Evolutionary conservation across 2,888 invertebrate genomes (phyloP).

Genomic region (Myopa tessellatipennis): DNA sequence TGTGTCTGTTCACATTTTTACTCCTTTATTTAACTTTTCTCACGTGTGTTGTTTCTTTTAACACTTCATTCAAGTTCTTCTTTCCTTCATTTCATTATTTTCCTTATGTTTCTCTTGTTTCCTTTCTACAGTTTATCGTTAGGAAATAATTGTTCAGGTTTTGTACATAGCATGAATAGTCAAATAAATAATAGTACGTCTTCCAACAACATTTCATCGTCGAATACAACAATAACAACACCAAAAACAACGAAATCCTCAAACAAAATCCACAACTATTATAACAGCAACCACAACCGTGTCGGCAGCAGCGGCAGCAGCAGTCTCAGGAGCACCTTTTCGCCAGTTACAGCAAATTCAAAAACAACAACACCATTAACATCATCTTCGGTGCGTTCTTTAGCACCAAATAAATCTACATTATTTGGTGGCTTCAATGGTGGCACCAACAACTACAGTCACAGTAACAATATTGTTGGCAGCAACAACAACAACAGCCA

Average conservation of each 20-base stretch:
- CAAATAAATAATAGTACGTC: conserved; percentile 47
- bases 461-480: conserved; percentile 35
- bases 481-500: conserved; percentile 37
- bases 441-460: conserved; percentile 43
- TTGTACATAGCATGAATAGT: conserved; percentile 66
- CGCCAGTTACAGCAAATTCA: conserved; percentile 15
- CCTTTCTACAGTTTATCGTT: conserved; percentile 64
- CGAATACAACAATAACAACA: conserved; percentile 47
- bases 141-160: conserved; percentile 65
- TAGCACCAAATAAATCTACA: conserved; percentile 66
- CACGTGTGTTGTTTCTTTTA: conserved; percentile 1
- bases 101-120: conserved; percentile 45
- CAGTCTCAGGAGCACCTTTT: neutral
- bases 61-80: conserved; percentile 12
- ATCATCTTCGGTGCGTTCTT: conserved; percentile 53
- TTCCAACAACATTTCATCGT: conserved; percentile 8
- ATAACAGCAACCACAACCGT: neutral
- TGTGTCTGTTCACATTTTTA: conserved; percentile 18
- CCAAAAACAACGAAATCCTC: conserved; percentile 40
- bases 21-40: conserved; percentile 16
- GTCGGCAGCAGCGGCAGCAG: conserved; percentile 35
- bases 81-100: conserved; percentile 29
- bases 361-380: conserved; percentile 27
- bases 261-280: conserved; percentile 46
- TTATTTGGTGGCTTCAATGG: conserved; percentile 58